A percentile compares a stretch with the other conserved stretches of the same genome.
Evolutionary conservation across 1,140 invertebrate genomes (phyloP).

Genomic region (Zaprionus taronus): DNA sequence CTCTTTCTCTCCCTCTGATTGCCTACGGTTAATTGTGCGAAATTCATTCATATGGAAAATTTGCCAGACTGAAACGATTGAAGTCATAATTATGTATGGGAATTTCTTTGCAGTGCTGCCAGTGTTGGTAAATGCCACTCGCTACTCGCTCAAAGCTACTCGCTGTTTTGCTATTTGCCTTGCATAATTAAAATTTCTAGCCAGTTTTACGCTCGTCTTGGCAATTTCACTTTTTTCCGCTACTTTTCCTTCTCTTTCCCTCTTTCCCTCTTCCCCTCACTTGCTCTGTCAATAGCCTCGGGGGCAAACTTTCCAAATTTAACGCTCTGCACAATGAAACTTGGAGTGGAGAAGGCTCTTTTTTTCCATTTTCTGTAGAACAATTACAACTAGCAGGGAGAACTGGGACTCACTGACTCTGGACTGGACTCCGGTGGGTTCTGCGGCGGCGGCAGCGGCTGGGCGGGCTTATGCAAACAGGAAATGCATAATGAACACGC

Average conservation of each 20-base stretch:
- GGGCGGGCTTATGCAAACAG: slow-evolving; percentile 74
- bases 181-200: slow-evolving; percentile 56
- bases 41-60: slow-evolving; percentile 78
- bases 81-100: slow-evolving; percentile 71
- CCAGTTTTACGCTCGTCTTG: slow-evolving; percentile 43
- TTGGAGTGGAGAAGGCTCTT: background rate
- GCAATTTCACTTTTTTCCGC: slow-evolving; percentile 52
- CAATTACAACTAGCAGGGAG: slow-evolving; percentile 67
- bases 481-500: slow-evolving; percentile 81
- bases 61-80: slow-evolving; percentile 76
- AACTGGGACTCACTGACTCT: slow-evolving; percentile 16
- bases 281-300: slow-evolving; percentile 61
- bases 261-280: background rate
- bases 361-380: slow-evolving; percentile 37
- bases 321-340: slow-evolving; percentile 74
- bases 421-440: background rate
- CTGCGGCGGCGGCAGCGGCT: background rate
- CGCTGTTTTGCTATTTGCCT: slow-evolving; percentile 44
- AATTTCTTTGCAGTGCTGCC: background rate
- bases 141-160: background rate
- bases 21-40: slow-evolving; percentile 71
- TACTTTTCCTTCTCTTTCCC: background rate
- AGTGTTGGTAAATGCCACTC: background rate
- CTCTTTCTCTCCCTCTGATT: slow-evolving; percentile 36
- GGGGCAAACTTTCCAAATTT: slow-evolving; percentile 79